Conservation (phyloP, 1,140 invertebrate genomes). For the Limonius californicus region DNA sequence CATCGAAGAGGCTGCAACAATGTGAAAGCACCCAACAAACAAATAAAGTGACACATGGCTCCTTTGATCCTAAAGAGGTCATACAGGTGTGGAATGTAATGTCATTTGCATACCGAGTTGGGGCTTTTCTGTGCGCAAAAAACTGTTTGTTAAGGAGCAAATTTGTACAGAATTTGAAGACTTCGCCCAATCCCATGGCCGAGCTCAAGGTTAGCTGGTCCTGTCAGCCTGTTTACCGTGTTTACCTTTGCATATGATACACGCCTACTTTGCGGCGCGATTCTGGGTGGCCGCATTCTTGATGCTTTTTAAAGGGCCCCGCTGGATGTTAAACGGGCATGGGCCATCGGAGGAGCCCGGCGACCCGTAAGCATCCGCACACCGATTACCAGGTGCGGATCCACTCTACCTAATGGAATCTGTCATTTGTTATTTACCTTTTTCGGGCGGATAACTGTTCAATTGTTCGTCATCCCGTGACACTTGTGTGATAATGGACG, state of each 20-base stretch:
- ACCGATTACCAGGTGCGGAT: too few relatives aligned
- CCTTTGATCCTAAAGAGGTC: constrained; percentile 33
- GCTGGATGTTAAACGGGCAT: too few relatives aligned
- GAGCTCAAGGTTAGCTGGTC: constrained; percentile 39
- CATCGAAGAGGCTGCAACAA: too few relatives aligned
- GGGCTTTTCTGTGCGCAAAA: constrained; percentile 11
- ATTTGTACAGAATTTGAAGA: constrained; percentile 24
- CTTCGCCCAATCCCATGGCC: constrained; percentile 21
- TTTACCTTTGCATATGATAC: constrained; percentile 29
- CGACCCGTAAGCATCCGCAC: too few relatives aligned
- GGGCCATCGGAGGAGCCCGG: too few relatives aligned
- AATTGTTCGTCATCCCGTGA: constrained; percentile 93
- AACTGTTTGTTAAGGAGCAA: constrained; percentile 23
- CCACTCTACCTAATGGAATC: too few relatives aligned
- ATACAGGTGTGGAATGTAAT: constrained; percentile 32
- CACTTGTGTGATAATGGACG: constrained; percentile 97
- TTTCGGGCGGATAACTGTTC: constrained; percentile 85
- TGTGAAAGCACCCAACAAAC: constrained; percentile 4
- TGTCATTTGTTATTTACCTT: constrained; percentile 68
- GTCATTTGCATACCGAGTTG: constrained; percentile 29
- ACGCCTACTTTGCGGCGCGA: constrained; percentile 32
- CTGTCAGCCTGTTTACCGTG: constrained; percentile 23
- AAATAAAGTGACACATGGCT: neutral
- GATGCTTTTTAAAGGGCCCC: neutral
- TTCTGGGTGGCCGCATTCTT: neutral